phyloP scores from a whole-genome alignment of 1,140 invertebrate genomes.

The Drosophila pruinosa region DNA sequence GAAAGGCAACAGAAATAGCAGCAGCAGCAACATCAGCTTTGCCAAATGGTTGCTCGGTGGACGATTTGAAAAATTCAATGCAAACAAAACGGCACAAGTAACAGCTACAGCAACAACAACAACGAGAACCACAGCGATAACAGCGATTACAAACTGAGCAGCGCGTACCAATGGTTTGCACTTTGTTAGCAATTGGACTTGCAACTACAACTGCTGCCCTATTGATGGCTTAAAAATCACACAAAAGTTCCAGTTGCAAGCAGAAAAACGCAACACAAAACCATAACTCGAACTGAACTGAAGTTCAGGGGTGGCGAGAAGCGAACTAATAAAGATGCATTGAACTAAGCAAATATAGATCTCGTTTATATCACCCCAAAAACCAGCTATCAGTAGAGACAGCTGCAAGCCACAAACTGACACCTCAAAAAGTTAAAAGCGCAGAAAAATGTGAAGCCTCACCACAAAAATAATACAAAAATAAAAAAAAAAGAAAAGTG shows the following conservation, averaged over 20 bases:
- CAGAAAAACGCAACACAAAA: slow-evolving; percentile 38
- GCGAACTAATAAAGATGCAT: neutral
- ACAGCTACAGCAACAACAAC: slow-evolving; percentile 15
- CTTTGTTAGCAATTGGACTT: slow-evolving; percentile 31
- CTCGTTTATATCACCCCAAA: neutral
- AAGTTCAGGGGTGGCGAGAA: neutral
- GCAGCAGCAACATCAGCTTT: slow-evolving; percentile 54
- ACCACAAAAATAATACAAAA: neutral
- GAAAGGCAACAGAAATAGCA: slow-evolving; percentile 33
- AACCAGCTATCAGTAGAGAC: neutral
- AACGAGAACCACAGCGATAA: slow-evolving; percentile 15
- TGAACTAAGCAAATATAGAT: slow-evolving; percentile 6
- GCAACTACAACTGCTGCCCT: slow-evolving; percentile 4
- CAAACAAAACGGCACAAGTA: slow-evolving; percentile 48
- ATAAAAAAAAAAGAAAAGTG: neutral
- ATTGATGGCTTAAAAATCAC: slow-evolving; percentile 60
- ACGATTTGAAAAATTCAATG: slow-evolving; percentile 72
- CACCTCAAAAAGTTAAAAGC: slow-evolving; percentile 19
- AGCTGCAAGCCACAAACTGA: slow-evolving; percentile 22
- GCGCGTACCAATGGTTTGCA: slow-evolving; percentile 40
- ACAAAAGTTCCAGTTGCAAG: slow-evolving; percentile 50
- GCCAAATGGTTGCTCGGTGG: slow-evolving; percentile 56
- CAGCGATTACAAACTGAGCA: no score
- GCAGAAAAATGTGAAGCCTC: slow-evolving; percentile 21
- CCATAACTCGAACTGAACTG: slow-evolving; percentile 34